Conservation (phyloP, 1,140 invertebrate species). For the Hyposmocoma kahamanoa region DNA sequence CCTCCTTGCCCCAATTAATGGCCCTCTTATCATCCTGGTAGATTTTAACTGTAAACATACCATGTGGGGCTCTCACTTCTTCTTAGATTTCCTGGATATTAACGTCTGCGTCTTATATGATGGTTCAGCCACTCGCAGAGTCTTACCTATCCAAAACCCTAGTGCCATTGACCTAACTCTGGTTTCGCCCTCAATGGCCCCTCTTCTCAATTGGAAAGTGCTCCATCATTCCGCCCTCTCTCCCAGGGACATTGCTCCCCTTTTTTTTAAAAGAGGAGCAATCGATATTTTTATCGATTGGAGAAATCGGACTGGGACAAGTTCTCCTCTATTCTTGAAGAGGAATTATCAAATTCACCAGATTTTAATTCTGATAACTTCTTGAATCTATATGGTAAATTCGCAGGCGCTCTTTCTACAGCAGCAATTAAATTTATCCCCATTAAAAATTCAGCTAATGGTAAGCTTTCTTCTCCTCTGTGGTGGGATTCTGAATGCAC, state of each 20-base stretch:
- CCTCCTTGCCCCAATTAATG: background rate
- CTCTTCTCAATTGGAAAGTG: background rate
- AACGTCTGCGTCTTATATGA: conserved; percentile 13
- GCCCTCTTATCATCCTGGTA: conserved; percentile 6
- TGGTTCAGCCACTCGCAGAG: conserved; percentile 9
- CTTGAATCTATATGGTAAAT: background rate
- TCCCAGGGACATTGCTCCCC: background rate
- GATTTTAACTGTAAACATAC: conserved; percentile 15
- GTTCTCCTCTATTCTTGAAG: background rate
- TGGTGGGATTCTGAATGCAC: no score
- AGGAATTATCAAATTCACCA: background rate
- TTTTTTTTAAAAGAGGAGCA: no score
- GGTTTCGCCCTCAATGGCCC: background rate
- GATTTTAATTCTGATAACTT: background rate
- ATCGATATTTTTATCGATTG: background rate
- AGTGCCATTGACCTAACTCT: background rate
- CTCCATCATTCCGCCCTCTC: background rate
- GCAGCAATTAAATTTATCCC: background rate
- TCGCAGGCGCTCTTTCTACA: background rate
- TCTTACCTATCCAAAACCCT: background rate
- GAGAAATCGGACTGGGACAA: background rate
- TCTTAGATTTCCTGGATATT: conserved; percentile 5
- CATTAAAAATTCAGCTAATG: no score
- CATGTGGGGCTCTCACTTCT: conserved; percentile 9
- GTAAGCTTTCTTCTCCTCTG: no score